Percentiles rank a stretch among this genome's conserved stretches.
These are phyloP conservation scores for Thryonomys swinderianus DNA, from an alignment of 2,113 vertebrate species.

Conservation along the genomic window DNA sequence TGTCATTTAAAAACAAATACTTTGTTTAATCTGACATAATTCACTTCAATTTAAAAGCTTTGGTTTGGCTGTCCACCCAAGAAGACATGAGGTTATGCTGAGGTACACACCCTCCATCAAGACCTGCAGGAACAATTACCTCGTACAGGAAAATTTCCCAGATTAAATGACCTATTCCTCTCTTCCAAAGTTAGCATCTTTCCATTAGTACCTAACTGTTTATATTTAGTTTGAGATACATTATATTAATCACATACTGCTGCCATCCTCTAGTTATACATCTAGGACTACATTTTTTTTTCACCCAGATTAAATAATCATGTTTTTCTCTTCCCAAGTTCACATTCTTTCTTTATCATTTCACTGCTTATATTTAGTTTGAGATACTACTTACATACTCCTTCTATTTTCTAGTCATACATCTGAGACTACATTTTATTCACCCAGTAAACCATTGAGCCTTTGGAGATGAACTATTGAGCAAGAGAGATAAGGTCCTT, in stretches of 20 bases:
- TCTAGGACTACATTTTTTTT: background rate
- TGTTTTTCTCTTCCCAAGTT: too few relatives aligned
- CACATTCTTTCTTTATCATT: too few relatives aligned
- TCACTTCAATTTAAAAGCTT: conserved; percentile 31
- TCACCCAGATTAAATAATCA: too few relatives aligned
- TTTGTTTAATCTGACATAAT: conserved; percentile 19
- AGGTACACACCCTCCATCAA: conserved; percentile 18
- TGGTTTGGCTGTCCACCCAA: background rate
- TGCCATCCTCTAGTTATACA: conserved; percentile 5
- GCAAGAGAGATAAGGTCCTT: conserved; percentile 12
- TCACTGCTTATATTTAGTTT: too few relatives aligned
- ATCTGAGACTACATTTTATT: background rate
- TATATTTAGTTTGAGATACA: background rate
- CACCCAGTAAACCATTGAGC: conserved; percentile 2
- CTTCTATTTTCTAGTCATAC: too few relatives aligned
- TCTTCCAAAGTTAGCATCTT: background rate
- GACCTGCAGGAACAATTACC: conserved; percentile 18
- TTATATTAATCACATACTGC: background rate
- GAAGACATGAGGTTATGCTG: conserved; percentile 43
- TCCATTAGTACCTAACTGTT: background rate
- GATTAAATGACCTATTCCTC: conserved; percentile 3
- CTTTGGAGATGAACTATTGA: background rate
- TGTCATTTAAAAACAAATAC: background rate
- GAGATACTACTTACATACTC: too few relatives aligned
- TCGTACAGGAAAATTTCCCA: background rate